Conservation (phyloP, 2,797 vertebrate species). For the Falco concolor region DNA sequence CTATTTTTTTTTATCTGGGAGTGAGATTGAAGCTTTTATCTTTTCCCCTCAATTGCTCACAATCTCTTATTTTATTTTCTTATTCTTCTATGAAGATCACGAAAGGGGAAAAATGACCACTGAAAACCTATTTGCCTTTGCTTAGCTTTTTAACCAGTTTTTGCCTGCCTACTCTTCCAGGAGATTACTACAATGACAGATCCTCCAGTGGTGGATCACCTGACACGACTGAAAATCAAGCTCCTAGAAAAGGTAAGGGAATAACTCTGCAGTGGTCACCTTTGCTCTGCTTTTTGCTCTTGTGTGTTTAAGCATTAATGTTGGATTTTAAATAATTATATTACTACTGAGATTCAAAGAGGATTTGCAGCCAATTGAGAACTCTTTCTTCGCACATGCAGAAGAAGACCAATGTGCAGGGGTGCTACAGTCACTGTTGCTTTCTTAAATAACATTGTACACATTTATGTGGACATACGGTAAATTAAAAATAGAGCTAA, state of each 20-base stretch:
- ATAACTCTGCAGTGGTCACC: background rate
- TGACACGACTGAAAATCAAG: conserved; percentile 78
- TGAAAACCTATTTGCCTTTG: background rate
- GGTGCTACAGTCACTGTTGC: background rate
- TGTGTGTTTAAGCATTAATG: background rate
- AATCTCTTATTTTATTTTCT: background rate
- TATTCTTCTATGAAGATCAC: background rate
- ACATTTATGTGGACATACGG: background rate
- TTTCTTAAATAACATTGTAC: background rate
- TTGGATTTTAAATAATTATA: background rate
- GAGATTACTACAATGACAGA: conserved; percentile 65
- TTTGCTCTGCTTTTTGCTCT: background rate
- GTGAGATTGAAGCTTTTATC: background rate
- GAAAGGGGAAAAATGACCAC: background rate
- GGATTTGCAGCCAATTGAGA: background rate
- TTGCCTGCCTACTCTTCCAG: background rate
- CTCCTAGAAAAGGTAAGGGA: conserved; percentile 81
- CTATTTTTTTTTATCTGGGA: background rate
- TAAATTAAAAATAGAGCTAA: background rate
- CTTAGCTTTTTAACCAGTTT: background rate
- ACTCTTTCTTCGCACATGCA: background rate
- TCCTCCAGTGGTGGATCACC: conserved; percentile 72
- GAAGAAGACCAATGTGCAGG: background rate
- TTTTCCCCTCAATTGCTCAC: background rate
- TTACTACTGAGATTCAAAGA: background rate